Base-by-base conservation (phyloP, 2,888 invertebrate species). In the Alentia gelatinosa region DNA sequence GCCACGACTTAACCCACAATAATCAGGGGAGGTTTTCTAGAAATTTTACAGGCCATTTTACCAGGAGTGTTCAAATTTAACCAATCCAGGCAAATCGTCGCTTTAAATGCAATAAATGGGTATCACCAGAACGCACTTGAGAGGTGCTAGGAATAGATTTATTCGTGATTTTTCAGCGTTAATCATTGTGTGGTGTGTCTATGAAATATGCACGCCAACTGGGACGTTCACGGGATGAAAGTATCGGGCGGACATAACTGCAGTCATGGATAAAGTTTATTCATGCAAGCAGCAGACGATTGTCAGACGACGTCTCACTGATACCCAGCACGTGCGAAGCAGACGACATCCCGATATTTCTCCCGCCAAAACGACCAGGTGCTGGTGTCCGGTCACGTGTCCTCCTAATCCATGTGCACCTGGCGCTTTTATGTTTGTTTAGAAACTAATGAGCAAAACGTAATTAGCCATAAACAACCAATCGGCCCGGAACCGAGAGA, bases 391-490 rank as follows among this genome's bases (percentile, higher is more conserved):
- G n/a, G 79, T 79, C 79, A 79, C 79, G 79, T 79, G 79, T 7
- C 79, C 37, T 15, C 4, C 37, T 79, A n/a, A 79, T 35, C 35
- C 79, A 79, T n/a, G 79, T 37, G 79, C 79, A 79, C 79, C 79
- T 79, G 79, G 79, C 79, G 79, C 79, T 26, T 79, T 79, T 79
- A 79, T 79, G 79, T 79, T 79, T 79, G 79, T 79, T 79, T 79
- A 79, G 79, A 79, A 47, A 35, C 37, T 79, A 79, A 79, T 79
- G 79, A 79, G 39, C 79, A 79, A 79, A 79, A 79, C 1, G n/a
- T 79, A 79, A 79, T 79, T 79, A 79, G 79, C 79, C 79, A 37
- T 79, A 79, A 79, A 79, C 79, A 79, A n/a, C 79, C 79, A 79
- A 79, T 79, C 79, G 37, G 0, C 37, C n/a, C 79, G 79, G 79